These are phyloP conservation scores for Molothrus ater DNA, from an alignment of 2,797 vertebrate species.

Conservation along the genomic window DNA sequence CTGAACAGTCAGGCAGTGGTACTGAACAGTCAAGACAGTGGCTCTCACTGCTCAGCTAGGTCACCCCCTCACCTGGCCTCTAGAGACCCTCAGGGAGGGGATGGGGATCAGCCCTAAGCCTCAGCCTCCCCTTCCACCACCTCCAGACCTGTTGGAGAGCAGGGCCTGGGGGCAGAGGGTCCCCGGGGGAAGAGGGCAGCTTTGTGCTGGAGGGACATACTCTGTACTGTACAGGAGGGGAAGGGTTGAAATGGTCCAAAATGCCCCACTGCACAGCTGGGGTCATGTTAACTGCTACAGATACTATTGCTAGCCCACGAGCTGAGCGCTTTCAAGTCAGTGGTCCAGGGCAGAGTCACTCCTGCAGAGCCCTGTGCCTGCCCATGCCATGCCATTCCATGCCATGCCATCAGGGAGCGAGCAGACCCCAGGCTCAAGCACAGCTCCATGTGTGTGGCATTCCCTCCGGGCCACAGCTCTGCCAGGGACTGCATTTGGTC, in stretches of 20 bases:
- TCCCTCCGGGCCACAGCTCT: neutral
- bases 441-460: fast-evolving
- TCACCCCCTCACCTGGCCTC: neutral
- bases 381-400: neutral
- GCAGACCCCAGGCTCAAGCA: neutral
- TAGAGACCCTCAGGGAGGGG: neutral
- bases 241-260: slow-evolving; percentile 16
- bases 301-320: slow-evolving; percentile 36
- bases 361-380: neutral
- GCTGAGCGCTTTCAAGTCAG: slow-evolving; percentile 7
- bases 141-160: neutral
- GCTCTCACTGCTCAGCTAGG: neutral
- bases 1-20: neutral
- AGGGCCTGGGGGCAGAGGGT: neutral
- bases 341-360: neutral
- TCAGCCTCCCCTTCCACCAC: neutral
- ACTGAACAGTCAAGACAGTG: neutral
- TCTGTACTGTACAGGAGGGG: neutral
- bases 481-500: slow-evolving; percentile 63
- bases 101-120: neutral
- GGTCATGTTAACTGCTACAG: slow-evolving; percentile 41
- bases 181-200: neutral
- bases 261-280: neutral
- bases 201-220: neutral
- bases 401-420: fast-evolving